Percentiles rank a stretch among this genome's conserved stretches.
These are phyloP conservation scores for Pollenia amentaria DNA, from an alignment of 2,888 invertebrate genomes.

Conservation along the genomic window DNA sequence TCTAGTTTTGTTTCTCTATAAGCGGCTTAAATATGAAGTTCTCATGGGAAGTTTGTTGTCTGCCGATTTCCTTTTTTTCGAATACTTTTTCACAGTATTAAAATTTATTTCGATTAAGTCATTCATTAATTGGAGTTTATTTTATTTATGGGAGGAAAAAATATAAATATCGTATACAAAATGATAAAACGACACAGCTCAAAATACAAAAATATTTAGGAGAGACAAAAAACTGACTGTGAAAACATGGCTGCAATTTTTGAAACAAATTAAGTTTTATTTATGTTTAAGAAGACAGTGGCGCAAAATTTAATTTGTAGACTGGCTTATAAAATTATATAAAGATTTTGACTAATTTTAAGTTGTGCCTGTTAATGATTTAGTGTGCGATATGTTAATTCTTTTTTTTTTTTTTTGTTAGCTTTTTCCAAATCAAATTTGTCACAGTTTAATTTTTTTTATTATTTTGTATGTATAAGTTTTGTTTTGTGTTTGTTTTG, in stretches of 20 bases:
- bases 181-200: too few relatives aligned
- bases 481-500: neutral
- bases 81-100: neutral
- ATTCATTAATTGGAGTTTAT: neutral
- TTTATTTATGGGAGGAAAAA: neutral
- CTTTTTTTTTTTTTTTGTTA: slow-evolving; percentile 4
- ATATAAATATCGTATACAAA: too few relatives aligned
- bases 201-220: too few relatives aligned
- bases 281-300: too few relatives aligned
- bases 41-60: neutral
- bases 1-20: neutral
- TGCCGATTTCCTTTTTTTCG: slow-evolving; percentile 1
- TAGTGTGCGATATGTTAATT: neutral
- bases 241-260: too few relatives aligned
- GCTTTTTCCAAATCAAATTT: slow-evolving; percentile 40
- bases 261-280: too few relatives aligned
- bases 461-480: neutral
- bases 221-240: too few relatives aligned
- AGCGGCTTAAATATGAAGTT: neutral
- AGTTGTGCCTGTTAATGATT: neutral
- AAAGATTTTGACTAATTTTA: neutral
- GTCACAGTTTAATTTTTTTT: slow-evolving; percentile 49
- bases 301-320: too few relatives aligned
- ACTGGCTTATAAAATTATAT: too few relatives aligned
- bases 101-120: slow-evolving; percentile 22